phyloP scores from a whole-genome alignment of 1,140 invertebrate species.

The Micrasema longulum region DNA sequence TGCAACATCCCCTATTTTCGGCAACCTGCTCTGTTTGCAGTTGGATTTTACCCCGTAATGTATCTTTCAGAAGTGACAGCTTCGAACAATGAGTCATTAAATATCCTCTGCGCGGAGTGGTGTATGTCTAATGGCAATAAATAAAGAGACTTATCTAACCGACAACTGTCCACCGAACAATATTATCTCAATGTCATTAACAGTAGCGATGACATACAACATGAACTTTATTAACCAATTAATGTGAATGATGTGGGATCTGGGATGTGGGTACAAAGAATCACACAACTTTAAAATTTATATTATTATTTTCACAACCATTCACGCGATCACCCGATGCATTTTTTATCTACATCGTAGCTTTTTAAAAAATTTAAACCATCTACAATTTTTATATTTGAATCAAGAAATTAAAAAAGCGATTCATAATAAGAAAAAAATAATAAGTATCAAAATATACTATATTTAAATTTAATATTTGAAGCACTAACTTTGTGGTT shows the following conservation, averaged over 20 bases:
- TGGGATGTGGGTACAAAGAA: too few relatives aligned
- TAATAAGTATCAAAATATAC: too few relatives aligned
- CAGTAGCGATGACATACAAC: constrained; percentile 42
- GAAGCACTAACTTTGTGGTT: too few relatives aligned
- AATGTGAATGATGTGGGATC: constrained; percentile 13
- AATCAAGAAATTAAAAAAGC: too few relatives aligned
- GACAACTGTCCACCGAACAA: constrained; percentile 29
- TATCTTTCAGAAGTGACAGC: constrained; percentile 49
- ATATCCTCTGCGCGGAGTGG: constrained; percentile 9
- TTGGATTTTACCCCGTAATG: constrained; percentile 40
- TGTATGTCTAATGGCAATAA: constrained; percentile 31
- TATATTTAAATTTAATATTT: too few relatives aligned
- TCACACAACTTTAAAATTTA: too few relatives aligned
- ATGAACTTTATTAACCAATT: constrained; percentile 52
- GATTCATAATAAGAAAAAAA: too few relatives aligned
- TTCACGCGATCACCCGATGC: too few relatives aligned
- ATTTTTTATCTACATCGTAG: too few relatives aligned
- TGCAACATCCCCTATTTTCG: constrained; percentile 13
- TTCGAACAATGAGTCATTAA: constrained; percentile 53
- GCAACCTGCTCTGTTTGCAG: constrained; percentile 31
- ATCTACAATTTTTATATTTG: too few relatives aligned
- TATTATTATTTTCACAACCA: too few relatives aligned
- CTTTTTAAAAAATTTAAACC: too few relatives aligned
- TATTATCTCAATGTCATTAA: constrained; percentile 51
- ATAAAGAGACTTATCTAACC: constrained; percentile 37